Evolutionary conservation across 2,113 vertebrate genomes (phyloP), one percentile per base, ranked within the genome.

Genomic region (Onychostoma macrolepis): DNA sequence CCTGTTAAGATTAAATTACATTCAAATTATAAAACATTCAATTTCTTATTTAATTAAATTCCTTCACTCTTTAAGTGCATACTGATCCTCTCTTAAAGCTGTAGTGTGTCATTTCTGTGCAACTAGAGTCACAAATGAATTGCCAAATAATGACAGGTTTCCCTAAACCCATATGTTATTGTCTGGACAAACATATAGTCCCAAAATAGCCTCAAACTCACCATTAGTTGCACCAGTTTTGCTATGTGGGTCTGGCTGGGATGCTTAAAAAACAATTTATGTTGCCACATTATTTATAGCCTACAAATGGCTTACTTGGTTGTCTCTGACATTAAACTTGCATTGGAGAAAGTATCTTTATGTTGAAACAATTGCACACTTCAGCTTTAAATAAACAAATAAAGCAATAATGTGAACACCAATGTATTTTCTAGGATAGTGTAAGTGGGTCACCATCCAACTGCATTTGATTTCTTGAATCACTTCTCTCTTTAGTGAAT

Each of bases 381-480:
- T 72, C 11, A 41, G 33, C 36, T 72, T n/a, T 61, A 38, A 63
- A 80, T 63, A 24, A 80, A 26, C 33, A 63, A 61, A 80, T 36
- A 15, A n/a, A 56, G 53, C 56, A 2, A n/a, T 41, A 24, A 80
- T n/a, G 6, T 75, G 38, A 41, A 3, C n/a, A 45, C 41, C 41
- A 17, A 26, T 26, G 10, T 43, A 75, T 75, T 75, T 75, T 41
- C 11, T 3, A 80, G 10, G 21, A 38, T 78, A 4, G 30, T 43
- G 19, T 8, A 81, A 45, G 58, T 65, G 12, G 80, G 58, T 65
- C 38, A 65, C 58, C 36, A 81, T 81, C 12, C 24, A 81, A 81
- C n/a, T 81, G 17, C 21, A 30, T 43, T n/a, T 58, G 10, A 1
- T 10, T n/a, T n/a, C 3, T 58, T 10, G 8, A 58, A 58, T 58